These are phyloP conservation scores for Uria aalge DNA, from an alignment of 2,113 vertebrate species.

Conservation along the genomic window DNA sequence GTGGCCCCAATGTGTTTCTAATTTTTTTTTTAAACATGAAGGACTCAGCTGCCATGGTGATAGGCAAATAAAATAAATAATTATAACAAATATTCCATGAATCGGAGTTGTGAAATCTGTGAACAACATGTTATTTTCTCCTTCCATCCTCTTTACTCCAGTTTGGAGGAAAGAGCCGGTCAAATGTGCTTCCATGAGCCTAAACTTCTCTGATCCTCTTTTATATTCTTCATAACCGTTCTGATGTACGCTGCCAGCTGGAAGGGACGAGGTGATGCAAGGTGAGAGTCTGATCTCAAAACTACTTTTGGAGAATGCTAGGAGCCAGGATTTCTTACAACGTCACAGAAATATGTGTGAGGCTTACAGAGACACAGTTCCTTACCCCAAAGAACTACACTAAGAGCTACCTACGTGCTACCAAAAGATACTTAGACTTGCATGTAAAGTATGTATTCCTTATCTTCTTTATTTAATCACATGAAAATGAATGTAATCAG, in stretches of 20 bases:
- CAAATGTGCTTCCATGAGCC: neutral
- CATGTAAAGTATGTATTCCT: neutral
- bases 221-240: neutral
- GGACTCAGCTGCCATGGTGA: slow-evolving; percentile 41
- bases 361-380: neutral
- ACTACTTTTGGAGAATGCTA: neutral
- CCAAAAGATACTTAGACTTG: neutral
- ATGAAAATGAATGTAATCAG: neutral
- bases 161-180: neutral
- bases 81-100: slow-evolving; percentile 48
- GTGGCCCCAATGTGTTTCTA: slow-evolving; percentile 8
- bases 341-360: neutral
- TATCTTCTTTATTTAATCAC: neutral
- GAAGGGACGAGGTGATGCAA: neutral
- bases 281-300: neutral
- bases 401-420: neutral
- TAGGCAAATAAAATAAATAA: slow-evolving; percentile 58
- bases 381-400: neutral
- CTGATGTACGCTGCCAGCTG: neutral
- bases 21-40: neutral
- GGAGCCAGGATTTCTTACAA: neutral
- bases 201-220: neutral
- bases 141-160: neutral
- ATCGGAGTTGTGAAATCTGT: slow-evolving; percentile 30
- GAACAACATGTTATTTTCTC: slow-evolving; percentile 19